Base-by-base conservation (phyloP, 1,140 invertebrate genomes). In the Drosophila tropicalis region DNA sequence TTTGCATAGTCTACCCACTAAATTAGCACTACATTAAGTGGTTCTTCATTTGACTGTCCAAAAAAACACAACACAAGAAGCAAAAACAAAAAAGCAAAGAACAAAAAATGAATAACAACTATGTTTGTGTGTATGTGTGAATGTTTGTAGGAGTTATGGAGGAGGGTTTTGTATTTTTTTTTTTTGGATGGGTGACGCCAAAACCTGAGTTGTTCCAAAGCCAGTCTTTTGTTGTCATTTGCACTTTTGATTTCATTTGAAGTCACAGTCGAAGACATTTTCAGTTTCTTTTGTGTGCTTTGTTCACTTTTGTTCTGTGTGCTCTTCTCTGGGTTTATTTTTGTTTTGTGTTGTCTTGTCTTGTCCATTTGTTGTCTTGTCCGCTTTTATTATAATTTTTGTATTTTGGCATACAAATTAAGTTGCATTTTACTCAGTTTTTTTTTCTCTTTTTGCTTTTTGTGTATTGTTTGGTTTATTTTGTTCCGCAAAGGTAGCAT, bases 191-290 rank as follows among this genome's bases (percentile, higher is more conserved):
- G 17, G 17, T 51, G 44, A 51, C 44, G 44, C 17, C 2, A 70
- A 58, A 72, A 67, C 70, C 64, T 62, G 25, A 67, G 60, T 64
- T 19, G 56, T 57, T 65, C 62, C 72, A 68, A 74, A 70, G 67
- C 81, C 77, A 63, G 81, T 70, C 82, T 85, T 82, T 85, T 85
- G 82, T 79, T 83, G 79, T 86, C 83, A 86, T 87, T 86, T 86
- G 83, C 82, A 86, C 82, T 86, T 86, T 86, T 86, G 83, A 86
- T 86, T 86, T 86, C 82, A 87, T 86, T 86, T 87, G 79, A 87
- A 87, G 79, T 82, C 76, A 64, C 29, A 61, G 39, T 64, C 78
- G 67, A 73, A 80, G 71, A 75, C 81, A 83, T 71, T 72, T 79
- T 70, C 22, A 62, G 29, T 39, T 64, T 25, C 25, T 58, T 29